These are phyloP conservation scores for Bostrychus sinensis DNA, from an alignment of 2,113 vertebrate genomes.

Conservation along the genomic window DNA sequence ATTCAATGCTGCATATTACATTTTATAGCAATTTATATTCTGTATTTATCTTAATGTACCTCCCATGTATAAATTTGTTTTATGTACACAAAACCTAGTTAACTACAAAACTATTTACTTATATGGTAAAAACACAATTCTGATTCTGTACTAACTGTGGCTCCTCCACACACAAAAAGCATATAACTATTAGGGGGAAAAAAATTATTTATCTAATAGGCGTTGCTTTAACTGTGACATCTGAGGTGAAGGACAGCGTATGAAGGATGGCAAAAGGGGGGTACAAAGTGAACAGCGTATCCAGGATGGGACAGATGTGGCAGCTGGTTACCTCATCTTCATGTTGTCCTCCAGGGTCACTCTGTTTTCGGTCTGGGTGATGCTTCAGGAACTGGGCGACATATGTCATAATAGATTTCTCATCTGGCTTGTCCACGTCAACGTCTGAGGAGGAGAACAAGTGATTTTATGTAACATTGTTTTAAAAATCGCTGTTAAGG, in stretches of 20 bases:
- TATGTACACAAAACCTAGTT: no score
- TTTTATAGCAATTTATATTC: no score
- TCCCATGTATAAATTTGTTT: no score
- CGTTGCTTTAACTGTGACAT: constrained; percentile 50
- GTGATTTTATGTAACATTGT: constrained; percentile 14
- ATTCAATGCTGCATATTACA: no score
- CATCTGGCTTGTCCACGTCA: constrained; percentile 98
- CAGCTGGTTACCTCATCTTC: constrained; percentile 81
- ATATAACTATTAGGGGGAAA: no score
- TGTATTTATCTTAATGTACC: no score
- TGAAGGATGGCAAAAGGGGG: constrained; percentile 27
- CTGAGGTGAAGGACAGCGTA: constrained; percentile 73
- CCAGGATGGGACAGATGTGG: constrained; percentile 17
- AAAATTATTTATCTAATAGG: not conserved
- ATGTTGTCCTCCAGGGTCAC: constrained; percentile 73
- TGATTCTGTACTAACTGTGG: no score
- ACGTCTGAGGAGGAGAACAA: constrained; percentile 82
- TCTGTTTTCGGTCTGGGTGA: constrained; percentile 82
- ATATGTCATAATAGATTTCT: constrained; percentile 98
- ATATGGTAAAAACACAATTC: no score
- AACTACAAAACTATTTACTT: no score
- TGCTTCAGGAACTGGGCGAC: constrained; percentile 96
- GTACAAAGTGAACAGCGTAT: constrained; percentile 17
- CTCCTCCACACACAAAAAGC: no score
- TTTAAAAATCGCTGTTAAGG: constrained; percentile 28